Conservation (phyloP, 2,113 vertebrate genomes). For the Alaudala cheleensis region DNA sequence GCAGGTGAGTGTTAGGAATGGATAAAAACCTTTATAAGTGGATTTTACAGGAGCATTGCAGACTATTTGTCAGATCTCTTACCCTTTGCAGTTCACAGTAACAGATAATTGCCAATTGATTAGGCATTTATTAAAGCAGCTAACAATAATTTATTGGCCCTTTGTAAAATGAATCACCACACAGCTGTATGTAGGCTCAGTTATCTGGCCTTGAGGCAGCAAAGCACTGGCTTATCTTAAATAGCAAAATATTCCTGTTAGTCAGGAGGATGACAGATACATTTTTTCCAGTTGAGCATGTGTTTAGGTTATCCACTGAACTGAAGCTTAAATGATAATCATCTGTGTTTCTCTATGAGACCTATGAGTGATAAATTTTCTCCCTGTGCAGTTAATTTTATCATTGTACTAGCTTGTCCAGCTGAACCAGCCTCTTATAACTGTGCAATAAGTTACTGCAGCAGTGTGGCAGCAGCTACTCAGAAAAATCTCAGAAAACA, state of each 20-base stretch:
- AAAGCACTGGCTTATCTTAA: neutral
- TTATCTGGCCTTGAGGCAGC: neutral
- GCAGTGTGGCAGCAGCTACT: neutral
- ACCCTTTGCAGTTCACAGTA: neutral
- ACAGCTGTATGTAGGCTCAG: neutral
- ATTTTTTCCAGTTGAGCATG: neutral
- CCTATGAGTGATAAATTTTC: neutral
- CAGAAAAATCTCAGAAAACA: neutral
- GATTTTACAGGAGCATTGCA: neutral
- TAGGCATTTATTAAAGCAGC: neutral
- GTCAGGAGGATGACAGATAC: neutral
- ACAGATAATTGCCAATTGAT: neutral
- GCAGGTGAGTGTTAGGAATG: neutral
- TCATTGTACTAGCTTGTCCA: neutral
- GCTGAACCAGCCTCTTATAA: neutral
- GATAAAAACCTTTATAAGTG: neutral
- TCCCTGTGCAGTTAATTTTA: neutral
- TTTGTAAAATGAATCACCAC: neutral
- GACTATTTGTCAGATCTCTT: neutral
- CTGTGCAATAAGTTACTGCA: neutral
- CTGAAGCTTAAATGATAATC: neutral
- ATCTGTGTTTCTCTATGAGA: neutral
- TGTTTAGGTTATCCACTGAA: neutral
- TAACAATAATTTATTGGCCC: neutral
- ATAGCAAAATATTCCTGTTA: neutral